A percentile compares a stretch with the other conserved stretches of the same genome.
phyloP scores from a whole-genome alignment of 2,113 vertebrate genomes.

The Pseudopodoces humilis region DNA sequence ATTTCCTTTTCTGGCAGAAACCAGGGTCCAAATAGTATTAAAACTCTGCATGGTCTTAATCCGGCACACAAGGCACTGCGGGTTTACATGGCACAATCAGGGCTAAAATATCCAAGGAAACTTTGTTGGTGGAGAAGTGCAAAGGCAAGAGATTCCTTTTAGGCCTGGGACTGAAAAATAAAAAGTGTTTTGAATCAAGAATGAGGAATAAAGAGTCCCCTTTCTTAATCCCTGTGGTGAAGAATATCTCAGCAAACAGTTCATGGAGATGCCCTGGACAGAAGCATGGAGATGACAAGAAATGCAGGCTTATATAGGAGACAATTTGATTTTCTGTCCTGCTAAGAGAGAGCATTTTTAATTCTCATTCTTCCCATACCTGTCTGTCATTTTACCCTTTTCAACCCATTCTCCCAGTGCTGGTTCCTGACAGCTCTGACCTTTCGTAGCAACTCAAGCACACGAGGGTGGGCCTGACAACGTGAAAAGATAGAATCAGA shows the following conservation, averaged over 20 bases:
- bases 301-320: neutral
- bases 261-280: neutral
- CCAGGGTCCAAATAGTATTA: neutral
- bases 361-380: neutral
- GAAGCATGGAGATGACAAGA: neutral
- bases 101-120: neutral
- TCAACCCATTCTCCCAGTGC: neutral
- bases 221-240: neutral
- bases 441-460: neutral
- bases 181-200: neutral
- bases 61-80: neutral
- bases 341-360: neutral
- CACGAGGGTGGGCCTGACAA: neutral
- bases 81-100: neutral
- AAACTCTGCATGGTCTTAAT: neutral
- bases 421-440: neutral
- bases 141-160: neutral
- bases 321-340: neutral
- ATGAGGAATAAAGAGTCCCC: neutral
- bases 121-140: neutral
- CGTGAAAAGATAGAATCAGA: neutral
- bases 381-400: neutral
- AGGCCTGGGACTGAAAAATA: neutral
- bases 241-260: neutral
- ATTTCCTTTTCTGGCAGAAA: neutral